These are phyloP conservation scores for Caenorhabditis auriculariae DNA, from an alignment of 2,888 invertebrate species.

Conservation along the genomic window DNA sequence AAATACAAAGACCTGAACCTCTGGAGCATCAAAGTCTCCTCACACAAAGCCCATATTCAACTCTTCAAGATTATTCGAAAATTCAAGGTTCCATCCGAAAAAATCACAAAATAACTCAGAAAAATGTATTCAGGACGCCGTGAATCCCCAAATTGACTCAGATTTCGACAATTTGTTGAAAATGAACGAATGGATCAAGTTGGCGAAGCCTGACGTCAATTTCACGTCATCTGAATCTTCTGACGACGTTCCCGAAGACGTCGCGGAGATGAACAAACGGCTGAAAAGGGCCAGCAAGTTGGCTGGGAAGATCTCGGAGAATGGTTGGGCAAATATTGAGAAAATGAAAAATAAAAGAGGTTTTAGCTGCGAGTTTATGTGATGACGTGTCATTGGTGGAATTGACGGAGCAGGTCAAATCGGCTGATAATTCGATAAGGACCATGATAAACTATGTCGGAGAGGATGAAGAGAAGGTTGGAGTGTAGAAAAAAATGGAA, in stretches of 20 bases:
- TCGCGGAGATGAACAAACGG: constrained; percentile 5
- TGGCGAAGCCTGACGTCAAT: too few species aligned
- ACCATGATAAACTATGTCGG: constrained; percentile 41
- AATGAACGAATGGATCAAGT: constrained; percentile 29
- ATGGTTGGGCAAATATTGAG: too few species aligned
- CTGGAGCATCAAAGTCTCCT: constrained; percentile 84
- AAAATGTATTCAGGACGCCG: constrained; percentile 13
- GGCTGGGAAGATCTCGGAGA: constrained; percentile 9
- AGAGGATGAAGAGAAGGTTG: constrained; percentile 44
- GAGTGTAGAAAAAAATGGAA: too few species aligned
- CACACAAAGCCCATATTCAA: constrained; percentile 66
- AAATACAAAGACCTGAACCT: constrained; percentile 92
- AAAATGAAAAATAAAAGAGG: too few species aligned
- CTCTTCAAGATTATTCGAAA: constrained; percentile 69
- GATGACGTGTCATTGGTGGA: constrained; percentile 16
- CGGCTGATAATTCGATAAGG: constrained; percentile 27
- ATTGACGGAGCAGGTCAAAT: constrained; percentile 29
- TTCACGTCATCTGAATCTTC: too few species aligned
- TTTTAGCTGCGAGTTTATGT: constrained; percentile 13
- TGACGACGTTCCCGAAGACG: neutral
- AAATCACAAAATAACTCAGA: neutral
- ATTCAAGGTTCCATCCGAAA: constrained; percentile 70
- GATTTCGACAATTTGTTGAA: constrained; percentile 36
- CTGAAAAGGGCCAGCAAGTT: constrained; percentile 10
- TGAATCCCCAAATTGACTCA: constrained; percentile 22